A percentile compares a stretch with the other conserved stretches of the same genome.
Evolutionary conservation across 2,113 vertebrate species (phyloP).

Genomic region (Heteronetta atricapilla): DNA sequence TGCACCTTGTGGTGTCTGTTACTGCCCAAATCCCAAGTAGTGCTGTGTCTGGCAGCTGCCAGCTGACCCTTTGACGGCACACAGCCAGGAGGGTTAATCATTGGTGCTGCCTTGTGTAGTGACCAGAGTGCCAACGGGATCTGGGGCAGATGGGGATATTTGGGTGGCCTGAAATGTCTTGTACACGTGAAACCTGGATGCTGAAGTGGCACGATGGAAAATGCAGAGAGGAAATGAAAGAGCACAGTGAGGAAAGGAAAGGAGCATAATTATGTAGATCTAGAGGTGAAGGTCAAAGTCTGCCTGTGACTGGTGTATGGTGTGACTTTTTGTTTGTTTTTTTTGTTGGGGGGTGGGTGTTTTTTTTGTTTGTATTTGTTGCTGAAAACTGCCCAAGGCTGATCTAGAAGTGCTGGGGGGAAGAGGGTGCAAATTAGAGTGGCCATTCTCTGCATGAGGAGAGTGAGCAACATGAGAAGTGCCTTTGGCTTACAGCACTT

Average conservation of each 20-base stretch:
- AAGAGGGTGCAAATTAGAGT: neutral
- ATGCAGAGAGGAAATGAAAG: fast-evolving
- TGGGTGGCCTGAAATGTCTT: neutral
- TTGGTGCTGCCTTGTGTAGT: neutral
- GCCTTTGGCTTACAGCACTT: neutral
- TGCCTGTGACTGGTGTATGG: neutral
- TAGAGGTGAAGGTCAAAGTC: conserved; percentile 45
- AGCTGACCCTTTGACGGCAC: neutral
- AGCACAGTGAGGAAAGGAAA: neutral
- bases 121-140: fast-evolving
- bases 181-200: neutral
- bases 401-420: neutral
- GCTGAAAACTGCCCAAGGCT: neutral
- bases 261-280: neutral
- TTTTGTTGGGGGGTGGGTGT: neutral
- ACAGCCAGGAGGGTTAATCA: neutral
- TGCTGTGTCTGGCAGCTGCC: neutral
- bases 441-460: neutral
- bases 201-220: neutral
- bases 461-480: fast-evolving
- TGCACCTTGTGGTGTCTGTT: neutral
- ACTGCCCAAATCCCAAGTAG: neutral
- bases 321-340: neutral
- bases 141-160: fast-evolving
- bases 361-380: neutral